Base-by-base conservation (phyloP, 2,888 invertebrate species). In the Protodeltote pygarga region DNA sequence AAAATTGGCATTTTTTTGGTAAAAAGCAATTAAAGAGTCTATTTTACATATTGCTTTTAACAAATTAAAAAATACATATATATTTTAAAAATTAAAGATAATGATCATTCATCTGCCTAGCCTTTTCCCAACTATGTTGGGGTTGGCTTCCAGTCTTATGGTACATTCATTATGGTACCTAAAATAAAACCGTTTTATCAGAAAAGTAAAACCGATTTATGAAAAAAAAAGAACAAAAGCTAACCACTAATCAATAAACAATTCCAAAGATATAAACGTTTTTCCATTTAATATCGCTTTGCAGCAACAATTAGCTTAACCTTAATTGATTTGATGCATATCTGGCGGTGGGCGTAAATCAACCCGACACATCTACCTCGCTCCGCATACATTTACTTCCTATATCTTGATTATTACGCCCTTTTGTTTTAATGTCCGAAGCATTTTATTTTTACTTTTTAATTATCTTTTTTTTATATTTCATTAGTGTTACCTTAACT, bases 291-390 rank as follows among this genome's bases (percentile, higher is more conserved):
- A n/a, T 54, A 64, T 64, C 59, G 46, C 33, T 25, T 40, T 54
- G 63, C 49, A 48, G 42, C 46, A 58, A 59, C 66, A 65, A 72
- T 77, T 78, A 78, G 51, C 49, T 37, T 24, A 21, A 32, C 19
- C 15, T 45, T 77, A 79, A 82, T 77, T 78, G 76, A 76, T 74
- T 74, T 63, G 75, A 76, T 80, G 67, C 68, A 67, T 73, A 77
- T 75, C 76, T 73, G 40, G 33, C 41, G 35, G 48, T 29, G 29
- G 48, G 42, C 48, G 53, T 79, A 73, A 78, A 78, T 79, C 69
- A 73, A 54, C 31, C 33, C 40, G 45, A 27, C 54, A 55, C 50
- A 34, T 39, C 50, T 29, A 24, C 17, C 32, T 45, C 40, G 47
- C 17, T 9, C 27, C 45, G 16, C 27, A 40, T 38, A 64, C 46